Evolutionary conservation across 1,140 invertebrate species (phyloP).

Genomic region (Apocrypta bakeri): DNA sequence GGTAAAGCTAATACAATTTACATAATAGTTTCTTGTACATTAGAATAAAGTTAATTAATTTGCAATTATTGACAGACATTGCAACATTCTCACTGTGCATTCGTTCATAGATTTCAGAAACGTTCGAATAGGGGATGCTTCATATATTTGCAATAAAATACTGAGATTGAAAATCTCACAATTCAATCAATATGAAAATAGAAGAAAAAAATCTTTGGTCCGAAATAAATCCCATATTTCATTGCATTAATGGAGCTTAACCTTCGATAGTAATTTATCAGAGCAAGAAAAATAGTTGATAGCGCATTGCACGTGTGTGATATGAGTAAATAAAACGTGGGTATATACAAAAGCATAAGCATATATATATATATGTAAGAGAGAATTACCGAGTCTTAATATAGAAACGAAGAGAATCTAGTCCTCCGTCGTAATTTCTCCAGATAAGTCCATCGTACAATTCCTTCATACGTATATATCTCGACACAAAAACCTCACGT

Average conservation of each 20-base stretch:
- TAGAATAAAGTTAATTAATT: not conserved
- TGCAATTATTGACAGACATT: not conserved
- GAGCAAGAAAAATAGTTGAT: no score
- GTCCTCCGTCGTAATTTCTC: slow-evolving; percentile 26
- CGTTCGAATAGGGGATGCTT: not conserved
- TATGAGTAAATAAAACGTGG: no score
- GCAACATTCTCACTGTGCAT: no score
- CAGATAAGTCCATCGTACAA: slow-evolving; percentile 23
- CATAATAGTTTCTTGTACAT: not conserved
- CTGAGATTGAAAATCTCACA: not conserved
- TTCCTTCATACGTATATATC: not conserved
- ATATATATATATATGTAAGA: no score
- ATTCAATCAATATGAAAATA: not conserved
- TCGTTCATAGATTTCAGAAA: no score
- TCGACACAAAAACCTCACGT: not conserved
- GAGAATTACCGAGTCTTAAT: not conserved
- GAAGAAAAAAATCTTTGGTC: not conserved
- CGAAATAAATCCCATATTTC: not conserved
- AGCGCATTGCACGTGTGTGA: no score
- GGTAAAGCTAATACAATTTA: no score
- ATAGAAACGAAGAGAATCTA: slow-evolving; percentile 11
- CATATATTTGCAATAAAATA: not conserved
- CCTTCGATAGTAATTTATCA: not conserved
- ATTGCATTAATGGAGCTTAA: not conserved
- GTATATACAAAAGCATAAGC: no score